Evolutionary conservation across 2,113 vertebrate species (phyloP).

Genomic region (Rhynchomys soricoides): DNA sequence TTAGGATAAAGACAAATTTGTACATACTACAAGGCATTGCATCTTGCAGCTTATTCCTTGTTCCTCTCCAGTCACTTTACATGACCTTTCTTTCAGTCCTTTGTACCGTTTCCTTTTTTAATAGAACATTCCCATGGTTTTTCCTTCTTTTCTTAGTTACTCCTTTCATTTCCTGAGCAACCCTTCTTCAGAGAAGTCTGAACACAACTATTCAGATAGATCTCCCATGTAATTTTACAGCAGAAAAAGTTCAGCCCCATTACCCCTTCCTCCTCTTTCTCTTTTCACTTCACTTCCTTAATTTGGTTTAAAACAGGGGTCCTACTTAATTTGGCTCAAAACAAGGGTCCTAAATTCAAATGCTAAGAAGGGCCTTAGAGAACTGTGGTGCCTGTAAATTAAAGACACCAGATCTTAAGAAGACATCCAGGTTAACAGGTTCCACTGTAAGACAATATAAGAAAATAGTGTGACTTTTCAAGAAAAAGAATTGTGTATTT

Average conservation of each 20-base stretch:
- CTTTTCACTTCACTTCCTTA: neutral
- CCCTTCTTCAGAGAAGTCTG: constrained; percentile 21
- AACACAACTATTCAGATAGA: neutral
- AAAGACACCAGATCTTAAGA: neutral
- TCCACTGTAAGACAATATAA: neutral
- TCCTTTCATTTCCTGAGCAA: neutral
- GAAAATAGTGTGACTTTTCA: neutral
- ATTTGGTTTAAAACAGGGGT: neutral
- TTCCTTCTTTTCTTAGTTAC: constrained; percentile 37
- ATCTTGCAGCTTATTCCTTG: neutral
- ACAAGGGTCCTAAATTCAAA: neutral
- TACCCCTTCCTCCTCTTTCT: neutral
- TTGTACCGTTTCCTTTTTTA: constrained; percentile 18
- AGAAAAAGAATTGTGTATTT: constrained; percentile 4
- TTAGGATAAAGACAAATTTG: neutral
- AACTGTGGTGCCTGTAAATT: neutral
- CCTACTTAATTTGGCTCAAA: neutral
- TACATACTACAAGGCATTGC: neutral
- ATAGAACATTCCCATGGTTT: constrained; percentile 6
- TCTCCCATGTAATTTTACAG: constrained; percentile 37
- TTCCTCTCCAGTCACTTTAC: neutral
- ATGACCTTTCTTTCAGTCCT: neutral
- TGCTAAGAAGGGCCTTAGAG: neutral
- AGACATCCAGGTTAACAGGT: neutral
- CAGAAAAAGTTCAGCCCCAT: neutral